Percentiles rank a stretch among this genome's conserved stretches.
phyloP scores from a whole-genome alignment of 53 echinoderm and acorn worm species.

The Glandiceps talaboti region DNA sequence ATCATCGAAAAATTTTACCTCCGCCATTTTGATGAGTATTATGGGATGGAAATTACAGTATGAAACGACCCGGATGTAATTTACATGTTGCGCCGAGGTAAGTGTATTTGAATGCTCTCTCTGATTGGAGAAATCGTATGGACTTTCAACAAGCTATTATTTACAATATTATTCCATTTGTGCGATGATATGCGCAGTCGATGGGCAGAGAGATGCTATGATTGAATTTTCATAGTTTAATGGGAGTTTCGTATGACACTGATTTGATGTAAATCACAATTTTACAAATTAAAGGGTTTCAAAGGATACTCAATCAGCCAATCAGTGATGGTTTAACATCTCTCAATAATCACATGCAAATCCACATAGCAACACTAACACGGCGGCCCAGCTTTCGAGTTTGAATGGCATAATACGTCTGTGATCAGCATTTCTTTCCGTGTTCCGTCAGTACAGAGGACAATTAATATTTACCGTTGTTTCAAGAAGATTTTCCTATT shows the following conservation, averaged over 20 bases:
- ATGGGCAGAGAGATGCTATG: too few relatives aligned
- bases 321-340: background rate
- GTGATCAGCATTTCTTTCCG: background rate
- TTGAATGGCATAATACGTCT: background rate
- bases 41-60: slow-evolving; percentile 44
- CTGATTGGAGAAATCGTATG: slow-evolving; percentile 7
- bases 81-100: background rate
- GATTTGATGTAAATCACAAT: too few relatives aligned
- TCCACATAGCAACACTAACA: background rate
- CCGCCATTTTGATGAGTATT: slow-evolving; percentile 69
- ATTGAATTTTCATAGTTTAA: too few relatives aligned
- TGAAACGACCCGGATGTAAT: slow-evolving; percentile 46
- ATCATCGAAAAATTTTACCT: slow-evolving; percentile 29
- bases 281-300: too few relatives aligned
- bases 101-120: background rate
- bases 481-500: background rate
- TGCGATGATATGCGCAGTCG: too few relatives aligned
- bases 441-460: background rate
- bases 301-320: too few relatives aligned
- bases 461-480: background rate
- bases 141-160: too few relatives aligned
- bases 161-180: too few relatives aligned
- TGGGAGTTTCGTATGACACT: too few relatives aligned
- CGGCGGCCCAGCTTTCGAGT: background rate
- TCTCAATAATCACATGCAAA: background rate